Conservation (phyloP, 2,888 invertebrate species). For the Acleris sparsana region DNA sequence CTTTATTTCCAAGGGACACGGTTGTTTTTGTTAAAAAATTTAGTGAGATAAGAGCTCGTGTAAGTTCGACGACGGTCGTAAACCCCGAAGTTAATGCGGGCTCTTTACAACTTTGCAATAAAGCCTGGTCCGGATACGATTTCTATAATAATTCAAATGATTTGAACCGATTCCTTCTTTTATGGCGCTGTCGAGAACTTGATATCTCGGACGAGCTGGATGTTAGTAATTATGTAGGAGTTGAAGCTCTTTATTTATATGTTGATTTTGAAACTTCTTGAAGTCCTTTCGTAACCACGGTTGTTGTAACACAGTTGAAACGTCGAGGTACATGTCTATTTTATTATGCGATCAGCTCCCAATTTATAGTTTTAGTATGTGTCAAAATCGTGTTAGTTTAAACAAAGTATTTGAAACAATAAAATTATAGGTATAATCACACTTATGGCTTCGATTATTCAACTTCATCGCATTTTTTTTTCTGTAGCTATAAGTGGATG, state of each 20-base stretch:
- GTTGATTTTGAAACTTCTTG: too few relatives aligned
- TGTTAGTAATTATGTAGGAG: conserved; percentile 4
- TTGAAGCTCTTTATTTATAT: background rate
- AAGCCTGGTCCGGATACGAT: conserved; percentile 46
- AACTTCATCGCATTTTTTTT: too few relatives aligned
- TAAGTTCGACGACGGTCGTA: conserved; percentile 41
- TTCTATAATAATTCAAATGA: conserved; percentile 53
- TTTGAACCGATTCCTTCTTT: conserved; percentile 38
- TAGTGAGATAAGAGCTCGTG: conserved; percentile 16
- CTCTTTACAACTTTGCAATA: conserved; percentile 49
- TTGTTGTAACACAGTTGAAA: too few relatives aligned
- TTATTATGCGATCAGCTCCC: too few relatives aligned
- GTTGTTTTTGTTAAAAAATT: conserved; percentile 10
- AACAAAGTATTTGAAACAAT: too few relatives aligned
- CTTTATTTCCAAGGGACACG: conserved; percentile 7
- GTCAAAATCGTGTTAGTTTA: too few relatives aligned
- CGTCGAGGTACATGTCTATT: too few relatives aligned
- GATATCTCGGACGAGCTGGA: conserved; percentile 14
- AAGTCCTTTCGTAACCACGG: too few relatives aligned
- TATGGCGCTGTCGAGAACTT: conserved; percentile 35
- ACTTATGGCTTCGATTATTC: too few relatives aligned
- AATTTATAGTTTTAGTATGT: too few relatives aligned
- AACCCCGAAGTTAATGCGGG: conserved; percentile 38
- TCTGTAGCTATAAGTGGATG: too few relatives aligned
- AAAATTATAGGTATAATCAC: too few relatives aligned